phyloP scores from a whole-genome alignment of 2,113 vertebrate genomes.

The Vulpes lagopus region DNA sequence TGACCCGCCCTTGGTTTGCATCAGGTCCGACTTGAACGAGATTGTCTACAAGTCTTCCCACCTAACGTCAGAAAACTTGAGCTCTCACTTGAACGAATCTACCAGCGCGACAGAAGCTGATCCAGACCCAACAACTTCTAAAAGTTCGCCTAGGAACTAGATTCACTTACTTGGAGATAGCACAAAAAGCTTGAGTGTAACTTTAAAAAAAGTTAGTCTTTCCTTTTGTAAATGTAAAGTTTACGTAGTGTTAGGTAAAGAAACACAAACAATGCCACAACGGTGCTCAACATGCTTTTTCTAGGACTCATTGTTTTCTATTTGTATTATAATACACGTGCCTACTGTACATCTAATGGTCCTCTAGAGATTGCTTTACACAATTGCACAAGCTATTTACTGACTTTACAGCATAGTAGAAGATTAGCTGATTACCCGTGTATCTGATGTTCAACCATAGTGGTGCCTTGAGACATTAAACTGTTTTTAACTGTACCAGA shows the following conservation, averaged over 20 bases:
- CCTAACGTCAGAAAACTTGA: slow-evolving; percentile 89
- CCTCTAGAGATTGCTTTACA: slow-evolving; percentile 89
- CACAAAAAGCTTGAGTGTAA: slow-evolving; percentile 72
- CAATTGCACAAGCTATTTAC: slow-evolving; percentile 87
- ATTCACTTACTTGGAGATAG: slow-evolving; percentile 66
- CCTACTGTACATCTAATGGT: slow-evolving; percentile 89
- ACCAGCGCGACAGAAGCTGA: slow-evolving; percentile 81
- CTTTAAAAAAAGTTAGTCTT: slow-evolving; percentile 82
- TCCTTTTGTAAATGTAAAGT: slow-evolving; percentile 86
- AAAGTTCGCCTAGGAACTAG: slow-evolving; percentile 84
- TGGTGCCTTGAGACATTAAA: slow-evolving; percentile 94
- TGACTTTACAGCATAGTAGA: slow-evolving; percentile 83
- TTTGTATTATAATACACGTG: slow-evolving; percentile 89
- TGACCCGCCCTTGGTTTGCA: slow-evolving; percentile 91
- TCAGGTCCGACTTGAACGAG: slow-evolving; percentile 91
- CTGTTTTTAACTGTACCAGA: slow-evolving; percentile 86
- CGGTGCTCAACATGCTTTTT: slow-evolving; percentile 93
- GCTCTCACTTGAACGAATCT: slow-evolving; percentile 85
- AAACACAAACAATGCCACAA: slow-evolving; percentile 86
- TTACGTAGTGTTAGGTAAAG: slow-evolving; percentile 87
- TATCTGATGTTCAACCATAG: slow-evolving; percentile 88
- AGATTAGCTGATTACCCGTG: slow-evolving; percentile 85
- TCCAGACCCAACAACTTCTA: slow-evolving; percentile 80
- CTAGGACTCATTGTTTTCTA: slow-evolving; percentile 88
- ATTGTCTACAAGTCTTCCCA: slow-evolving; percentile 90